Base-by-base conservation (phyloP, 2,797 vertebrate genomes). In the Naso thynnoides region DNA sequence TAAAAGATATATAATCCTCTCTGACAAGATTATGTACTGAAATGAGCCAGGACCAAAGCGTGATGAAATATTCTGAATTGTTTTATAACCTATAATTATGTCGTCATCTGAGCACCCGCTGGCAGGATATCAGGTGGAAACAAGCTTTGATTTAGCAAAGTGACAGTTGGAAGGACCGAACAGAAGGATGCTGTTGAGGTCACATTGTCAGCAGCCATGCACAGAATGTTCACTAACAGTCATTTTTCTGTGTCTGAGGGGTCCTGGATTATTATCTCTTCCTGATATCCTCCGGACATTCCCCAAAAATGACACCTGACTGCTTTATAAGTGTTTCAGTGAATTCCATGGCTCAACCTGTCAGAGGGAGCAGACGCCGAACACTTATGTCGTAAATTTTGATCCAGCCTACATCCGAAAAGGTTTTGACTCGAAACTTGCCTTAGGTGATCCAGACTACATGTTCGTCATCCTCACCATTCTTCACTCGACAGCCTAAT, bases 1-100 rank as follows among this genome's bases (percentile, higher is more conserved):
- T 72, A 53, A 81, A 58, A 73, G 58, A 53, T 72, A 45, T 29
- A 68, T 69, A 33, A 79, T 69, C 81, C 44, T 33, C 15, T 62
- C 24, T 68, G 71, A 73, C 45, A 70, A 41, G 38, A 68, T 53
- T 78, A 58, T 74, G 27, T 19, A 29, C 59, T 81, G 50, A 78
- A 75, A 79, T 74, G 66, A 86, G 57, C 80, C 76, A n/a, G 50
- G 26, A 24, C 39, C 59, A 82, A 65, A 55, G 59, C 10, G 6
- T 74, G 78, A 85, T 83, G 42, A 87, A 89, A 82, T 82, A 77
- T 73, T 81, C 44, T 47, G 65, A 88, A 78, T 85, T 65, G 72
- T 83, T 90, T 92, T 81, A 87, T 78, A 70, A 69, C 55, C 79
- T 84, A 33, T 91, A 89, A 92, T 91, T 92, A 91, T 82, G 81